Conservation (phyloP, 2,888 invertebrate species). For the Leucania comma region DNA sequence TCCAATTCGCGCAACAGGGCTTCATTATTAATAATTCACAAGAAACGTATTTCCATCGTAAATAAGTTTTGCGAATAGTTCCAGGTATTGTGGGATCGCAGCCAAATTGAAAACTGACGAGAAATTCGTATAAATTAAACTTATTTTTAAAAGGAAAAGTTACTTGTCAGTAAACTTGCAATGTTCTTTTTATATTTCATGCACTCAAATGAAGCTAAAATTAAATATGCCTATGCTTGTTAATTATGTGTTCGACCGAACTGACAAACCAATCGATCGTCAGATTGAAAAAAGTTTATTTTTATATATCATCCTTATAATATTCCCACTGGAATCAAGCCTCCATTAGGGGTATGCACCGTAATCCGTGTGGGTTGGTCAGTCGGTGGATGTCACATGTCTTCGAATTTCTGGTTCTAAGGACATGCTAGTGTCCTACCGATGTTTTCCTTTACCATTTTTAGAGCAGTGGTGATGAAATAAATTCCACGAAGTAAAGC, state of each 20-base stretch:
- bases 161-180: not conserved
- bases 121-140: slow-evolving; percentile 1
- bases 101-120: slow-evolving; percentile 55
- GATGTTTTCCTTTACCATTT: too few species aligned
- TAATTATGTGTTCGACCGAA: not conserved
- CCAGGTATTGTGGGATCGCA: slow-evolving; percentile 58
- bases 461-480: too few species aligned
- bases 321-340: too few species aligned
- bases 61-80: slow-evolving; percentile 54
- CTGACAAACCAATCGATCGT: slow-evolving; percentile 1
- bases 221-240: not conserved
- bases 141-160: not conserved
- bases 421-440: too few species aligned
- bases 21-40: slow-evolving; percentile 59
- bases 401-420: too few species aligned
- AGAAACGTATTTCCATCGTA: slow-evolving; percentile 62
- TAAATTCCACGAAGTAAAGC: too few species aligned
- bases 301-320: too few species aligned
- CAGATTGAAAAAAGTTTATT: not conserved
- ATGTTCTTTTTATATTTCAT: not conserved
- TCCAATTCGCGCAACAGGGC: slow-evolving; percentile 49
- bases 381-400: too few species aligned
- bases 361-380: too few species aligned
- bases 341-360: too few species aligned
- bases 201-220: not conserved